Percentiles rank a stretch among this genome's conserved stretches.
These are phyloP conservation scores for Pogonognathellus flavescens DNA, from an alignment of 1,140 invertebrate species.

Conservation along the genomic window DNA sequence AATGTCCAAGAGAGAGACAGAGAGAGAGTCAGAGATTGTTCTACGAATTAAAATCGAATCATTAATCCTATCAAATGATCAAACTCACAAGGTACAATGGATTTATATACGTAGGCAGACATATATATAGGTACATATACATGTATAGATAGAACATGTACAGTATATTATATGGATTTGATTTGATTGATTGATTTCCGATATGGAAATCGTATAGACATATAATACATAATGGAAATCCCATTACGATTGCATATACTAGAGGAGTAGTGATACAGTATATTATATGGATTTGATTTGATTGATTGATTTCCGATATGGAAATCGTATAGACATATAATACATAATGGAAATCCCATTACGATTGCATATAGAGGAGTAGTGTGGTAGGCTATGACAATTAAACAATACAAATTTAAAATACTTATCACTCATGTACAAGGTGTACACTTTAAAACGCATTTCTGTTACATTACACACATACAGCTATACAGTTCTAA, in stretches of 20 bases:
- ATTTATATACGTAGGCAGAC: not conserved
- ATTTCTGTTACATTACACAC: too few relatives aligned
- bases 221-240: too few relatives aligned
- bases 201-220: constrained; percentile 25
- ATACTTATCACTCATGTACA: too few relatives aligned
- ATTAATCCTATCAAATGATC: not conserved
- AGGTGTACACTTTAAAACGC: too few relatives aligned
- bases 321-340: not conserved
- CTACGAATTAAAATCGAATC: constrained; percentile 15
- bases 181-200: constrained; percentile 36
- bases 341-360: too few relatives aligned
- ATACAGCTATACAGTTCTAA: not conserved
- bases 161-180: not conserved
- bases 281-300: not conserved
- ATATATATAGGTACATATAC: not conserved
- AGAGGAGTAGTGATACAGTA: too few relatives aligned
- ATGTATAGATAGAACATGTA: too few relatives aligned
- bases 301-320: constrained; percentile 39
- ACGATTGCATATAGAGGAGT: too few relatives aligned
- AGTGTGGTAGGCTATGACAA: too few relatives aligned
- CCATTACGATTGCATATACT: too few relatives aligned
- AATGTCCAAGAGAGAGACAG: not conserved
- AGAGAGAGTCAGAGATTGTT: constrained; percentile 1
- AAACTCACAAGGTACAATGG: not conserved
- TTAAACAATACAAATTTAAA: too few relatives aligned